A percentile compares a stretch with the other conserved stretches of the same genome.
Evolutionary conservation across 2,113 vertebrate species (phyloP).

Genomic region (Chionomys nivalis): DNA sequence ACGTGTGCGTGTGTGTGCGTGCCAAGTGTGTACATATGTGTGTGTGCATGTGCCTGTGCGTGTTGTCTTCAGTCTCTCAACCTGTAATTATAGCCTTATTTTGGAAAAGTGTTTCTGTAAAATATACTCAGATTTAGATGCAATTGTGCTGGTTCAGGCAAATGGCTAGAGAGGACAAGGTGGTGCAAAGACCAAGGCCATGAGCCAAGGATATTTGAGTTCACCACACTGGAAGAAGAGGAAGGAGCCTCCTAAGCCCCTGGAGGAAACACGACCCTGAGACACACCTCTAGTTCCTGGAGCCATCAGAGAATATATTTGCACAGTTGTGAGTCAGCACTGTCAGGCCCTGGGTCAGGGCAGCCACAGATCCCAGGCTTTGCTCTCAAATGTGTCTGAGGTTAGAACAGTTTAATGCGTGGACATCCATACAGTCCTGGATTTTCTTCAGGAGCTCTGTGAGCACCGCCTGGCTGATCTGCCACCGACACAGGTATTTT

Average conservation of each 20-base stretch:
- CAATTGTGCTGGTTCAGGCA: background rate
- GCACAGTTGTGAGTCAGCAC: background rate
- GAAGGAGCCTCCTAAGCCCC: background rate
- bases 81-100: background rate
- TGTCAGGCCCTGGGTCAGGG: no score
- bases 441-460: background rate
- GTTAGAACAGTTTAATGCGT: rapidly evolving
- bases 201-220: rapidly evolving
- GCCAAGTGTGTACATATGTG: background rate
- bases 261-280: background rate
- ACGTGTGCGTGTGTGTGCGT: background rate
- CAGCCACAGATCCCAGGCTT: rapidly evolving
- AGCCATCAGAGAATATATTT: rapidly evolving
- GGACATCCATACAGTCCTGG: background rate
- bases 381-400: background rate
- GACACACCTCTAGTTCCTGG: background rate
- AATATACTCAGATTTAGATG: background rate
- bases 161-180: no score
- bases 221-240: background rate
- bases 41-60: no score
- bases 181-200: rapidly evolving
- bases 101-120: background rate
- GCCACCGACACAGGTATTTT: background rate
- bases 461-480: background rate
- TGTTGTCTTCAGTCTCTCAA: background rate